phyloP scores from a whole-genome alignment of 2,797 vertebrate species.

The Paramormyrops hopkinsi region DNA sequence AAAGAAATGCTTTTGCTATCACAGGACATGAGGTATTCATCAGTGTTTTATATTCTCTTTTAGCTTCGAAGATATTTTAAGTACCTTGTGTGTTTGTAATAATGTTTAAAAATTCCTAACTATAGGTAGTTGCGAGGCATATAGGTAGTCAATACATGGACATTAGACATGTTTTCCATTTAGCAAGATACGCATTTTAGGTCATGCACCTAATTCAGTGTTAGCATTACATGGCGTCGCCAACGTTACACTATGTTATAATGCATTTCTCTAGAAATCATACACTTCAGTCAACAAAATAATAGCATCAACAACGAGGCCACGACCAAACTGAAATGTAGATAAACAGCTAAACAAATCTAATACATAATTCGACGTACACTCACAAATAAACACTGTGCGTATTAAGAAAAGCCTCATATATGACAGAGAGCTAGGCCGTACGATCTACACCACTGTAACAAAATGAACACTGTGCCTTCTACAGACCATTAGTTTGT shows the following conservation, averaged over 20 bases:
- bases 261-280: conserved; percentile 38
- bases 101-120: conserved; percentile 30
- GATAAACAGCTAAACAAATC: conserved; percentile 75
- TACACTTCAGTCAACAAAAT: conserved; percentile 55
- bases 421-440: conserved; percentile 60
- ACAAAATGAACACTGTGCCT: conserved; percentile 53
- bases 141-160: conserved; percentile 58
- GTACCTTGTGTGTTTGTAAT: conserved; percentile 22
- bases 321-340: conserved; percentile 72
- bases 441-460: conserved; percentile 61
- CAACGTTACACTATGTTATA: conserved; percentile 40
- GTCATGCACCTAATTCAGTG: conserved; percentile 39
- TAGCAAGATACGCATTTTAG: conserved; percentile 41
- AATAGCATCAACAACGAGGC: conserved; percentile 71
- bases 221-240: conserved; percentile 29
- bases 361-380: conserved; percentile 69
- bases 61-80: conserved; percentile 48
- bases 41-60: conserved; percentile 47
- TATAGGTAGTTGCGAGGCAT: conserved; percentile 60
- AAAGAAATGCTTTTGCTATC: conserved; percentile 78
- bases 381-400: conserved; percentile 80
- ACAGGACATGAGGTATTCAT: conserved; percentile 88
- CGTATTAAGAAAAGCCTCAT: conserved; percentile 71
- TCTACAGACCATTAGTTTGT: conserved; percentile 75
- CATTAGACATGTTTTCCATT: conserved; percentile 35